Percentiles rank a stretch among this genome's conserved stretches.
phyloP scores from a whole-genome alignment of 2,888 invertebrate genomes.

The Hypselothyrea guttata region DNA sequence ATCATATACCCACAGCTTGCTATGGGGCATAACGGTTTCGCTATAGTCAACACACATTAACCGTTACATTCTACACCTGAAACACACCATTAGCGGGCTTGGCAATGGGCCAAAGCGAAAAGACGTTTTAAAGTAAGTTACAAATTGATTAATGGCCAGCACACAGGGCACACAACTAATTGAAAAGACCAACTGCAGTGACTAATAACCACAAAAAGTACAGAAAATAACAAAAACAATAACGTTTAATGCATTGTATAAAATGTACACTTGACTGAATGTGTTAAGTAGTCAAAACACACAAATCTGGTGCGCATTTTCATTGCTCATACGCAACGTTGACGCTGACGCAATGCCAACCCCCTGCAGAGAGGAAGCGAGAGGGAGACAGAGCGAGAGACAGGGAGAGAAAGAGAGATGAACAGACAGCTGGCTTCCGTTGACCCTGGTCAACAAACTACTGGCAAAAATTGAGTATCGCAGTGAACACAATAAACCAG shows the following conservation, averaged over 20 bases:
- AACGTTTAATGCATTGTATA: conserved; percentile 22
- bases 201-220: conserved; percentile 1
- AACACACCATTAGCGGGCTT: conserved; percentile 39
- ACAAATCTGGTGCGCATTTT: conserved; percentile 41
- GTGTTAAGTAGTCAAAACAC: conserved; percentile 52
- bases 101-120: conserved; percentile 8
- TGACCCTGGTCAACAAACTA: conserved; percentile 69
- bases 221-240: conserved; percentile 10
- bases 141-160: conserved; percentile 19
- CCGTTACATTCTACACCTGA: conserved; percentile 27
- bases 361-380: too few species aligned
- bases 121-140: conserved; percentile 15
- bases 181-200: conserved; percentile 27
- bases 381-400: conserved; percentile 4
- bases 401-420: not conserved
- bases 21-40: conserved; percentile 7
- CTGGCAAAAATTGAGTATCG: conserved; percentile 30
- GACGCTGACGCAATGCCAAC: conserved; percentile 54
- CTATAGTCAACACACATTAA: not conserved
- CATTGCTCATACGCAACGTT: conserved; percentile 56
- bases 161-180: conserved; percentile 24
- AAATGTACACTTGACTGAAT: conserved; percentile 36
- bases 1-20: too few species aligned
- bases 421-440: conserved; percentile 59
- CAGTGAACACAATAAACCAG: conserved; percentile 47